Conservation (phyloP, 1,140 invertebrate species). For the Rhyzopertha dominica region DNA sequence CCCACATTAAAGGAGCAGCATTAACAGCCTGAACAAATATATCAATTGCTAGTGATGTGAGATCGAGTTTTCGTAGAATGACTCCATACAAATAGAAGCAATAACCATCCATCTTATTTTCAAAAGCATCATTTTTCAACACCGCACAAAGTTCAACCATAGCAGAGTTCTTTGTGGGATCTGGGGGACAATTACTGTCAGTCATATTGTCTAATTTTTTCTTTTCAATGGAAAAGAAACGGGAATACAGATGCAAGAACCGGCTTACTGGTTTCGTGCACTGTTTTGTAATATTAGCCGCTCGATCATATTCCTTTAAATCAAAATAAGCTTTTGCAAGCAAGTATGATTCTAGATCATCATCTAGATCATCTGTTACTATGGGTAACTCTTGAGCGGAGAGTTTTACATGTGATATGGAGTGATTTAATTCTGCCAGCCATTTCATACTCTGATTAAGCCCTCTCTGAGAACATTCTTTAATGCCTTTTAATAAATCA, state of each 20-base stretch:
- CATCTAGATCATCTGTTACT: slow-evolving; percentile 44
- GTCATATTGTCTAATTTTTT: slow-evolving; percentile 80
- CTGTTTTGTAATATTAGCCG: slow-evolving; percentile 75
- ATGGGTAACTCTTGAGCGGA: slow-evolving; percentile 42
- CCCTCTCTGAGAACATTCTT: slow-evolving; percentile 65
- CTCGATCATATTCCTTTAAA: slow-evolving; percentile 86
- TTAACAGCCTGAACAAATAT: slow-evolving; percentile 74
- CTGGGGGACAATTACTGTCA: slow-evolving; percentile 66
- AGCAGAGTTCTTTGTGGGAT: slow-evolving; percentile 55
- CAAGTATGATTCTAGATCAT: slow-evolving; percentile 68
- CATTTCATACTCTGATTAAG: slow-evolving; percentile 73
- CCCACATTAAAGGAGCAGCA: slow-evolving; percentile 82
- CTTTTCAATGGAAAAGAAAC: slow-evolving; percentile 85
- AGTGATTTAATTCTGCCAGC: slow-evolving; percentile 77
- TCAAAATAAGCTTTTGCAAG: slow-evolving; percentile 89
- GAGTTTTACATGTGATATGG: slow-evolving; percentile 62
- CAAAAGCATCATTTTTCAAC: slow-evolving; percentile 55
- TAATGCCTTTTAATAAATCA: slow-evolving; percentile 61
- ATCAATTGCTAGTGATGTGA: slow-evolving; percentile 67
- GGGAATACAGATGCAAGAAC: slow-evolving; percentile 81
- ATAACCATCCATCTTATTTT: slow-evolving; percentile 76
- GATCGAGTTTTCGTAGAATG: slow-evolving; percentile 81
- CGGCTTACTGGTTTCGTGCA: slow-evolving; percentile 60
- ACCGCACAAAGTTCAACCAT: slow-evolving; percentile 53
- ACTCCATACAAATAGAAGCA: slow-evolving; percentile 88